Conservation (phyloP, 2,888 invertebrate species). For the Gryllus longicercus region DNA sequence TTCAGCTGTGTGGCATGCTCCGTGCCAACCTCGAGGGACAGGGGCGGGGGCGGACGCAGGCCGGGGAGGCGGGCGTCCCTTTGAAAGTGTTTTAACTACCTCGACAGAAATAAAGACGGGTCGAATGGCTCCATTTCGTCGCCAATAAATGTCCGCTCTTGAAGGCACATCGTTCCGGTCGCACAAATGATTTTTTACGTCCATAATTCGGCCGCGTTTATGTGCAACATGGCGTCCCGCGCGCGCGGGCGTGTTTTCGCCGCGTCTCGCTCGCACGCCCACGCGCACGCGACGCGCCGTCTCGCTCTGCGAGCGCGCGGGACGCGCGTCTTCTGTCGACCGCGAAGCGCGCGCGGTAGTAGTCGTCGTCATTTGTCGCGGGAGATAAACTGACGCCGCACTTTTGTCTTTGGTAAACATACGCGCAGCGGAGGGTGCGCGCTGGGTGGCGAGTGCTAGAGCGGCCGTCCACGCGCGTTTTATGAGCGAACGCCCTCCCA, state of each 20-base stretch:
- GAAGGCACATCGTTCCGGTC: constrained; percentile 5
- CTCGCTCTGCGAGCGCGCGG: too few species aligned
- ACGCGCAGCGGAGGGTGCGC: too few species aligned
- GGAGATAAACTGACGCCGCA: constrained; percentile 4
- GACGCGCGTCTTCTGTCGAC: too few species aligned
- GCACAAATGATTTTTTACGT: constrained; percentile 17
- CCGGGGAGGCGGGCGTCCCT: not conserved
- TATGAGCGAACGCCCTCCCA: too few species aligned
- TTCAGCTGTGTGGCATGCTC: not conserved
- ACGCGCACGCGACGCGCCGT: too few species aligned
- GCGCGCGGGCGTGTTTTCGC: not conserved
- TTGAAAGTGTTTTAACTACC: constrained; percentile 22
- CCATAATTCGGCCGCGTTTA: not conserved
- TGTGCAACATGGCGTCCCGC: not conserved
- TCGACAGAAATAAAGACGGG: constrained; percentile 25
- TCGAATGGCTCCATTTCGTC: constrained; percentile 28
- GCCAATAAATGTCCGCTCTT: constrained; percentile 28
- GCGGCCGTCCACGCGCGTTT: too few species aligned
- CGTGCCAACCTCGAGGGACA: not conserved
- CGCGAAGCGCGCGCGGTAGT: not conserved
- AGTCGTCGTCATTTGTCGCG: constrained; percentile 1
- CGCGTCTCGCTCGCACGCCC: not conserved
- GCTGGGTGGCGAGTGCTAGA: too few species aligned
- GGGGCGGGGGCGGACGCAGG: constrained; percentile 12
- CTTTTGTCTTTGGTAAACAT: constrained; percentile 11